Conservation (phyloP, 2,888 invertebrate genomes). For the Cataglyphis altisquamis region DNA sequence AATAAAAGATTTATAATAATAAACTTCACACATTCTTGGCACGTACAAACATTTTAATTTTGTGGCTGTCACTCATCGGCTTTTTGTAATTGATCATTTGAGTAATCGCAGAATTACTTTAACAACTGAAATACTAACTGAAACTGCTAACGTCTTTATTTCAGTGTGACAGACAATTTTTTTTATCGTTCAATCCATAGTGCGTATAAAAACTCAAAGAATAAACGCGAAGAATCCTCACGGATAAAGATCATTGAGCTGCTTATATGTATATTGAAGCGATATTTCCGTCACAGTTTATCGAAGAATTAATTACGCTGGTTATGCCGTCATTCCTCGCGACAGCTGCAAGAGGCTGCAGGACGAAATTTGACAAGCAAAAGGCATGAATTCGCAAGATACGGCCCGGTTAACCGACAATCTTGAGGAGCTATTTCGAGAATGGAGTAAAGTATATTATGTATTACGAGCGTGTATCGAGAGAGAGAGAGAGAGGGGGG, state of each 20-base stretch:
- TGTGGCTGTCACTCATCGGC: neutral
- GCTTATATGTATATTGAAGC: neutral
- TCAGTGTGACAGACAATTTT: neutral
- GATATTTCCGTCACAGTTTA: slow-evolving; percentile 52
- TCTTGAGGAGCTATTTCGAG: slow-evolving; percentile 36
- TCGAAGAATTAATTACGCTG: slow-evolving; percentile 54
- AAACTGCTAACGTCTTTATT: neutral
- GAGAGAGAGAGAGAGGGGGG: too few relatives aligned
- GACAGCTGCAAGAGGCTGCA: slow-evolving; percentile 54
- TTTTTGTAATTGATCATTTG: neutral
- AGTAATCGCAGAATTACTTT: neutral
- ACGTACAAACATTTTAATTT: neutral
- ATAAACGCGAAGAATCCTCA: neutral
- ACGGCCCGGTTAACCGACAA: slow-evolving; percentile 40
- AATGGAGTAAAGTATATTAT: slow-evolving; percentile 30
- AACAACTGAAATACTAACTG: neutral
- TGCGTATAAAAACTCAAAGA: neutral
- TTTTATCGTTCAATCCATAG: neutral
- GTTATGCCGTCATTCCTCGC: slow-evolving; percentile 19
- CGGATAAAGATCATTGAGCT: slow-evolving; percentile 15
- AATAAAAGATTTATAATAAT: neutral
- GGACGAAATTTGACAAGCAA: slow-evolving; percentile 57
- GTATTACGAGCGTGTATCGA: slow-evolving; percentile 14
- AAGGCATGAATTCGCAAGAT: slow-evolving; percentile 56
- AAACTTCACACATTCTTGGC: neutral